phyloP scores from a whole-genome alignment of 2,113 vertebrate genomes.

The Cheirogaleus medius region DNA sequence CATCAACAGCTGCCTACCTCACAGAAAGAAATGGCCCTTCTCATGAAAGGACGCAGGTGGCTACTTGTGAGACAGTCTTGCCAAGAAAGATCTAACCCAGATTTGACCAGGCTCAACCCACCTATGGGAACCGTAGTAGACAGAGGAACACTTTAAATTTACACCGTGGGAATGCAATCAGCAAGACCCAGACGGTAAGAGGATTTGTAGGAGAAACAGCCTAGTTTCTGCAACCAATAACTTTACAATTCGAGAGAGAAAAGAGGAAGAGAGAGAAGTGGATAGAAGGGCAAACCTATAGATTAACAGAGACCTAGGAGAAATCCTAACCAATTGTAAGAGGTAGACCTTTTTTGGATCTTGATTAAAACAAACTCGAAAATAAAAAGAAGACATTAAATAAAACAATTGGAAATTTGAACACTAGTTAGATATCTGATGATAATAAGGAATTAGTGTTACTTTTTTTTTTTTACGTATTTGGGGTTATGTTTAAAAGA shows the following conservation, averaged over 20 bases:
- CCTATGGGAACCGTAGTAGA: not conserved
- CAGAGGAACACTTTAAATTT: not conserved
- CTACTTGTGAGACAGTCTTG: not conserved
- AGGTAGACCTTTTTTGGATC: not conserved
- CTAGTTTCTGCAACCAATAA: not conserved
- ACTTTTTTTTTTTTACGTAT: not conserved
- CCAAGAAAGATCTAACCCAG: not conserved
- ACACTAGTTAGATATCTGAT: not conserved
- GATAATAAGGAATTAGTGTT: not conserved
- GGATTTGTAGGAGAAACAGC: not conserved
- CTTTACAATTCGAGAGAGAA: not conserved
- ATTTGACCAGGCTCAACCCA: not conserved
- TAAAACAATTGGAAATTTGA: not conserved
- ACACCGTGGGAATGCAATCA: not conserved
- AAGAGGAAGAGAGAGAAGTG: not conserved
- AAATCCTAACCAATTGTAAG: not conserved
- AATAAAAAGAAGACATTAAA: not conserved
- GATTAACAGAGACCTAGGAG: not conserved
- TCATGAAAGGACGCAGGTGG: not conserved
- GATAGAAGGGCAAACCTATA: not conserved
- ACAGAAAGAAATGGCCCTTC: not conserved
- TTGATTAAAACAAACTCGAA: not conserved
- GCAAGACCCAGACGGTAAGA: not conserved
- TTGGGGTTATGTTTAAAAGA: not conserved
- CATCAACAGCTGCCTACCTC: not conserved